Conservation (phyloP, 2,888 invertebrate genomes). For the Serripes groenlandicus region DNA sequence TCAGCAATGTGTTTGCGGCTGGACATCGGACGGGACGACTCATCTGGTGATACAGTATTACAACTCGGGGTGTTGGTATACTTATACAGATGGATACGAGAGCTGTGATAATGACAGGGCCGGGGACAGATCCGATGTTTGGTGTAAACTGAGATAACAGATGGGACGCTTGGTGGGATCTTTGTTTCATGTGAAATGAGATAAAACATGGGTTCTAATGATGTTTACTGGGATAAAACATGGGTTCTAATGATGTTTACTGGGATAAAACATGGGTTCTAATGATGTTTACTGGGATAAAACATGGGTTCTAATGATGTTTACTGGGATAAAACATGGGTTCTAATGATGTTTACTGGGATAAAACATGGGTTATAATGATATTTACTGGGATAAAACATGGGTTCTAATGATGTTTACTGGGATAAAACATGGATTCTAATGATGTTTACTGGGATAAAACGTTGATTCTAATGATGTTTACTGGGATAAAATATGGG, state of each 20-base stretch:
- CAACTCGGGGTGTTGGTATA: not conserved
- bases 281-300: not conserved
- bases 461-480: no score
- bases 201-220: not conserved
- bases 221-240: no score
- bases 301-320: not conserved
- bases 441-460: no score
- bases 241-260: not conserved
- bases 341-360: no score
- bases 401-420: no score
- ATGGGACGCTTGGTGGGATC: not conserved
- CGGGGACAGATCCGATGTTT: not conserved
- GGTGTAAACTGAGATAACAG: not conserved
- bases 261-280: not conserved
- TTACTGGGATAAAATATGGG: no score
- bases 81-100: constrained; percentile 10
- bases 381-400: no score
- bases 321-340: no score
- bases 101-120: not conserved
- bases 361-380: no score
- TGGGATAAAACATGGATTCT: no score
- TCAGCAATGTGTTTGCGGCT: not conserved
- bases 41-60: not conserved
- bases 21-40: not conserved
- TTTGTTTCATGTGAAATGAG: not conserved